phyloP scores from a whole-genome alignment of 2,888 invertebrate species.

The Clivina fossor region DNA sequence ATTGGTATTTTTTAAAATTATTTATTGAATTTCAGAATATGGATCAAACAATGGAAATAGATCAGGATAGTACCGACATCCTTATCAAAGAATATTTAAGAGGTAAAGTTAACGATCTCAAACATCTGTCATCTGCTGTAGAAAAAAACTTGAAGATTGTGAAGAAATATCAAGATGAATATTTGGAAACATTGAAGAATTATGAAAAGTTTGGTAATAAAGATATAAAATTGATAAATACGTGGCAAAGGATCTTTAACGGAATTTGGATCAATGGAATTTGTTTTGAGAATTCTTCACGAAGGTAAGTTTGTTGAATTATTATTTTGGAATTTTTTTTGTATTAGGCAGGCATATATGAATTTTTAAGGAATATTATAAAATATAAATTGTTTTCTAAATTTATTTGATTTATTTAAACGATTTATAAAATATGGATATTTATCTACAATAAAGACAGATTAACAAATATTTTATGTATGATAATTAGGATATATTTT shows the following conservation, averaged over 20 bases:
- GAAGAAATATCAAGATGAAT: slow-evolving; percentile 6
- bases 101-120: slow-evolving; percentile 16
- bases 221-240: slow-evolving; percentile 15
- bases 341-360: background rate
- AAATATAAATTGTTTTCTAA: background rate
- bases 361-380: slow-evolving; percentile 1
- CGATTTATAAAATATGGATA: slow-evolving; percentile 24
- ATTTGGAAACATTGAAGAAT: slow-evolving; percentile 18
- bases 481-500: background rate
- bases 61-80: slow-evolving; percentile 3
- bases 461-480: background rate
- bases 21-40: slow-evolving; percentile 2
- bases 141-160: slow-evolving; percentile 2
- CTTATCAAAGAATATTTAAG: slow-evolving; percentile 18
- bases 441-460: slow-evolving; percentile 19
- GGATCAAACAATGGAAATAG: slow-evolving; percentile 18
- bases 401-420: slow-evolving; percentile 20
- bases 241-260: slow-evolving; percentile 37
- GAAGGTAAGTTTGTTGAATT: slow-evolving; percentile 38
- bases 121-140: slow-evolving; percentile 1
- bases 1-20: background rate
- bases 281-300: slow-evolving; percentile 39
- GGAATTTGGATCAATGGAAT: slow-evolving; percentile 45
- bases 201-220: slow-evolving; percentile 3
- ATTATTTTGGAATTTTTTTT: background rate